phyloP scores from a whole-genome alignment of 2,888 invertebrate genomes.

The Chironomus riparius region DNA sequence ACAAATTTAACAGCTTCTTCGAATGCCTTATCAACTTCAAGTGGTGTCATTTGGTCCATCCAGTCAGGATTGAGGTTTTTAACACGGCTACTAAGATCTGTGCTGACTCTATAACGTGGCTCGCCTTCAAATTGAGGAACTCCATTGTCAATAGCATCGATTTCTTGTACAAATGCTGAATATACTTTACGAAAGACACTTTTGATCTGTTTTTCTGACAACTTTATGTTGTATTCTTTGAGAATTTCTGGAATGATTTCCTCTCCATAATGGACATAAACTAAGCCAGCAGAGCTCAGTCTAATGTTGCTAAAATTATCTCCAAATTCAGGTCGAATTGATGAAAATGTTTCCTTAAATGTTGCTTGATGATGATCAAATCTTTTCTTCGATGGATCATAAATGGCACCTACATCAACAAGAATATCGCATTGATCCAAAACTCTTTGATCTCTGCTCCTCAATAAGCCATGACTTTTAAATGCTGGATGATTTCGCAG shows the following conservation, averaged over 20 bases:
- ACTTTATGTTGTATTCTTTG: conserved; percentile 41
- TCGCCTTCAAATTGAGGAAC: conserved; percentile 67
- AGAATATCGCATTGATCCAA: conserved; percentile 83
- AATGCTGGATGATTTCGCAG: conserved; percentile 65
- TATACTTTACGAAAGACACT: conserved; percentile 66
- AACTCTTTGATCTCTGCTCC: conserved; percentile 51
- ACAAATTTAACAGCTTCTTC: conserved; percentile 66
- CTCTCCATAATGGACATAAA: conserved; percentile 85
- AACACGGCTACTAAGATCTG: conserved; percentile 69
- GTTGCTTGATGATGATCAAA: conserved; percentile 93
- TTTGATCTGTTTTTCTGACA: conserved; percentile 46
- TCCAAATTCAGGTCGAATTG: conserved; percentile 52
- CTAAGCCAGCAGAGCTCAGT: conserved; percentile 88
- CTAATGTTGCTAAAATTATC: conserved; percentile 51
- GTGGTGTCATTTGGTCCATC: conserved; percentile 53
- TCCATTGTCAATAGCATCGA: conserved; percentile 97
- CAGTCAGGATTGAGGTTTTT: conserved; percentile 73
- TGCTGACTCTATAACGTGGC: conserved; percentile 66
- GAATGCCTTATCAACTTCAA: conserved; percentile 55
- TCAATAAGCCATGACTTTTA: conserved; percentile 67
- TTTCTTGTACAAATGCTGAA: conserved; percentile 70
- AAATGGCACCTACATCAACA: conserved; percentile 87
- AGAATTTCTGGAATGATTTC: conserved; percentile 58
- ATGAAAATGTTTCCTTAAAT: conserved; percentile 59
- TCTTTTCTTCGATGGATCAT: conserved; percentile 61